phyloP scores from a whole-genome alignment of 2,113 vertebrate genomes.

The Heterochromis multidens region DNA sequence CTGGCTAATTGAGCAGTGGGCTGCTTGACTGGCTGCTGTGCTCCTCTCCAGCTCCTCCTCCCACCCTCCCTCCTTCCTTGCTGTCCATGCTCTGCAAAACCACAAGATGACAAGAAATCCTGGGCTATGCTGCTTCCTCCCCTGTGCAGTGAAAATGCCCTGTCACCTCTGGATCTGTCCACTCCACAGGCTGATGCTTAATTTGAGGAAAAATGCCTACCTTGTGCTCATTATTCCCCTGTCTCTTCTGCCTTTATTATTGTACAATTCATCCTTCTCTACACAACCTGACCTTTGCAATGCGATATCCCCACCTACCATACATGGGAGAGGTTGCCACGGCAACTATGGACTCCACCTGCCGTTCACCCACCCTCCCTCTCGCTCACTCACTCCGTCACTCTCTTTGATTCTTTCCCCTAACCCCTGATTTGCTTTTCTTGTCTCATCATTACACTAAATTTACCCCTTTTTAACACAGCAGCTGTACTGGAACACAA shows the following conservation, averaged over 20 bases:
- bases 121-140: slow-evolving; percentile 33
- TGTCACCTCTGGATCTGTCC: slow-evolving; percentile 40
- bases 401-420: slow-evolving; percentile 34
- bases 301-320: slow-evolving; percentile 75
- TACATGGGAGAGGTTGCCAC: slow-evolving; percentile 81
- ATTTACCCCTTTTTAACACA: background rate
- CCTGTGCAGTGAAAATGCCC: slow-evolving; percentile 21
- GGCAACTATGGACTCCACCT: slow-evolving; percentile 91
- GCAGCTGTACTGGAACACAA: background rate
- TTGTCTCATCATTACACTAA: slow-evolving; percentile 12
- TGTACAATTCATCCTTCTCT: slow-evolving; percentile 43
- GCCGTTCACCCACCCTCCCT: slow-evolving; percentile 66
- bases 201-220: background rate
- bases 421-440: slow-evolving; percentile 52
- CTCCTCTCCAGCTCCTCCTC: slow-evolving; percentile 48
- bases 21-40: slow-evolving; percentile 51
- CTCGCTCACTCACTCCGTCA: background rate
- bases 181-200: background rate
- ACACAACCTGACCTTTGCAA: slow-evolving; percentile 81
- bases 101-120: slow-evolving; percentile 41
- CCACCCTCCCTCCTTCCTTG: slow-evolving; percentile 4
- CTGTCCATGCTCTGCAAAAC: slow-evolving; percentile 47
- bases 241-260: slow-evolving; percentile 1
- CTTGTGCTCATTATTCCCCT: background rate
- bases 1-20: slow-evolving; percentile 71